Conservation (phyloP, 2,888 invertebrate genomes). For the Cantharis rufa region DNA sequence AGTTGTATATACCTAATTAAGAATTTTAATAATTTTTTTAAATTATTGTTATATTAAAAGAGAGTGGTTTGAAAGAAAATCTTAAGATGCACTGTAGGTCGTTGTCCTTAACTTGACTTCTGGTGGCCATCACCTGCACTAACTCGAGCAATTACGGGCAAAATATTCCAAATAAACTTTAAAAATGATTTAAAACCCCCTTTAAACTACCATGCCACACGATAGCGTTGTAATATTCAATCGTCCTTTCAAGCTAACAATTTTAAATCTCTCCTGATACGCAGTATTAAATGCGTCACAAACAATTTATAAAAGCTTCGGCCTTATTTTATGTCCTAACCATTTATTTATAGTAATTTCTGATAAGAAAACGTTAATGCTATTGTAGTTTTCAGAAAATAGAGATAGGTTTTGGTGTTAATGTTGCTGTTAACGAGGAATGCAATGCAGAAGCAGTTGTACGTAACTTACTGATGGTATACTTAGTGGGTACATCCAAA, state of each 20-base stretch:
- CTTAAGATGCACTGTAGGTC: constrained; percentile 35
- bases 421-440: too few species aligned
- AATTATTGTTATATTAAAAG: neutral
- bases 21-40: neutral
- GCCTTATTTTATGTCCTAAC: neutral
- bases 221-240: neutral
- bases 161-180: neutral
- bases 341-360: neutral
- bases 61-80: constrained; percentile 17
- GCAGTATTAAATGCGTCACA: neutral
- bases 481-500: too few species aligned
- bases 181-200: neutral
- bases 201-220: neutral
- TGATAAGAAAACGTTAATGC: neutral
- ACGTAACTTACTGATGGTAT: too few species aligned
- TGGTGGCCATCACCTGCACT: constrained; percentile 37
- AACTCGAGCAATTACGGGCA: constrained; percentile 32
- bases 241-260: neutral
- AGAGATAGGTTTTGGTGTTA: neutral
- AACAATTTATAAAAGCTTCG: neutral
- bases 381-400: neutral
- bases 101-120: constrained; percentile 33
- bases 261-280: neutral
- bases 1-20: neutral
- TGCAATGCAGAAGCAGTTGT: too few species aligned